These are phyloP conservation scores for Urocyon cinereoargenteus DNA, from an alignment of 2,797 vertebrate species.

Conservation along the genomic window DNA sequence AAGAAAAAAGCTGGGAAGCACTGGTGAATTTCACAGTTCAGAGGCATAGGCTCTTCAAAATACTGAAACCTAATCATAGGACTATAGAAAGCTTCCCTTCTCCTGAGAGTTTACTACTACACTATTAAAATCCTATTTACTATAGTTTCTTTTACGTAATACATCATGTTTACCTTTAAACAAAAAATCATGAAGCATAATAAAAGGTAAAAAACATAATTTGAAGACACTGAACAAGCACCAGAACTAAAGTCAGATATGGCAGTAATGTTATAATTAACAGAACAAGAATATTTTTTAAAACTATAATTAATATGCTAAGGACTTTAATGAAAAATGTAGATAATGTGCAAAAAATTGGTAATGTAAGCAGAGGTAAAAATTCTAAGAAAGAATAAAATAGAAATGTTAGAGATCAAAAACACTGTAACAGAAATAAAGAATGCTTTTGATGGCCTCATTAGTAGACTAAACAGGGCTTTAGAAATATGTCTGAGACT, in stretches of 20 bases:
- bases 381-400: constrained; percentile 13
- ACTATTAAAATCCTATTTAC: neutral
- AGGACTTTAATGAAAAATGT: neutral
- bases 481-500: neutral
- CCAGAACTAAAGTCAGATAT: neutral
- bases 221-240: neutral
- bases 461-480: neutral
- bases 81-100: neutral
- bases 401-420: neutral
- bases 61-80: neutral
- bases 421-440: neutral
- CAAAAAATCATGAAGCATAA: neutral
- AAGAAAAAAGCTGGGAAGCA: neutral
- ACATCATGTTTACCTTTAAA: neutral
- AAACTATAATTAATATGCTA: neutral
- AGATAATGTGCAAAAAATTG: neutral
- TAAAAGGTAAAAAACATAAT: neutral
- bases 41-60: neutral
- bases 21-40: neutral
- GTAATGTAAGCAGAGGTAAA: neutral
- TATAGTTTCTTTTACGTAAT: neutral
- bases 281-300: neutral
- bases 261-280: neutral
- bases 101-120: neutral
- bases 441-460: neutral